A percentile compares a stretch with the other conserved stretches of the same genome.
Evolutionary conservation across 2,797 vertebrate genomes (phyloP).

Genomic region (Taenioides sp.): DNA sequence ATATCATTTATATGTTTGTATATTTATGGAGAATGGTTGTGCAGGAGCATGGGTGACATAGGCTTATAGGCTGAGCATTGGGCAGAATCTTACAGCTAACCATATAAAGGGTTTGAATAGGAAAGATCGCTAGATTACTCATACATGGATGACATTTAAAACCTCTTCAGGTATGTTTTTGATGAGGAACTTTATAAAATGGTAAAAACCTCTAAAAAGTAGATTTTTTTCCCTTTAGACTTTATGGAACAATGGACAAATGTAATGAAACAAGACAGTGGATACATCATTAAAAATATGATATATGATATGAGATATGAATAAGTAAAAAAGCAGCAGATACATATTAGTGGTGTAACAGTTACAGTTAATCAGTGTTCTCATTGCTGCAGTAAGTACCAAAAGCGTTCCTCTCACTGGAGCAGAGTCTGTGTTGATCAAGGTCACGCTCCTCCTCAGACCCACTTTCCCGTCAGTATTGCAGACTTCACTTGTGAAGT

Average conservation of each 20-base stretch:
- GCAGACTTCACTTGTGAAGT: slow-evolving; percentile 63
- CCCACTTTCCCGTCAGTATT: slow-evolving; percentile 73
- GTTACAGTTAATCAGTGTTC: neutral
- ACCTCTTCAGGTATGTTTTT: no score
- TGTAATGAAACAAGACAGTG: neutral
- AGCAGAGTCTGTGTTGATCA: slow-evolving; percentile 59
- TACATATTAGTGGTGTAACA: no score
- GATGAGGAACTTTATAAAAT: no score
- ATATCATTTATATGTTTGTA: no score
- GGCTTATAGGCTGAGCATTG: no score
- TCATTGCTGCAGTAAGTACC: slow-evolving; percentile 7
- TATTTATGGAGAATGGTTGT: no score
- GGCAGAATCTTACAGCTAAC: no score
- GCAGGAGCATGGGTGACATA: no score
- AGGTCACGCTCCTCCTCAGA: slow-evolving; percentile 69
- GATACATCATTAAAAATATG: neutral
- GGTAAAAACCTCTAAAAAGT: no score
- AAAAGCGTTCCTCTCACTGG: slow-evolving; percentile 35
- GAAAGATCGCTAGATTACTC: no score
- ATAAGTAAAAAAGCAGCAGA: neutral
- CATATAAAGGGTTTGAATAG: no score
- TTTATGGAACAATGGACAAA: neutral
- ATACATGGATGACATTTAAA: no score
- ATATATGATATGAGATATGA: neutral
- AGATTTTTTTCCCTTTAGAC: neutral